Evolutionary conservation across 2,113 vertebrate species (phyloP).

Genomic region (Zingel zingel): DNA sequence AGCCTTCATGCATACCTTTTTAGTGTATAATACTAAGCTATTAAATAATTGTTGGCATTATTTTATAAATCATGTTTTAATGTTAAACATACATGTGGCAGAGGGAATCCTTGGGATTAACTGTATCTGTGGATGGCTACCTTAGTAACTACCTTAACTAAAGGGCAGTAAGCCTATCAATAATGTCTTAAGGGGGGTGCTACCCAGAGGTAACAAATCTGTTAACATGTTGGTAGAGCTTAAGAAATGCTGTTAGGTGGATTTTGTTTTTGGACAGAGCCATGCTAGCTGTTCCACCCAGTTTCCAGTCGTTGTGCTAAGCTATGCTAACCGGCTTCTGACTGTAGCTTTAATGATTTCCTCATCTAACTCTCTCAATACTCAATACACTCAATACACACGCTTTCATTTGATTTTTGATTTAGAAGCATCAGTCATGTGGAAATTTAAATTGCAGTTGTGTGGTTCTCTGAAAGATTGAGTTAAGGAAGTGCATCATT

Average conservation of each 20-base stretch:
- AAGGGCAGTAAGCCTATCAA: no score
- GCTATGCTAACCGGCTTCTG: not conserved
- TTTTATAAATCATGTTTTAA: no score
- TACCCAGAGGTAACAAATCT: not conserved
- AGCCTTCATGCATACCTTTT: no score
- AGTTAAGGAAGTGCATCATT: conserved; percentile 37
- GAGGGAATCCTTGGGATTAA: no score
- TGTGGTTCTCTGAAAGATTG: conserved; percentile 38
- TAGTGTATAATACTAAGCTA: no score
- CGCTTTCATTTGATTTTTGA: conserved; percentile 22
- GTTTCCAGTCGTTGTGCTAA: not conserved
- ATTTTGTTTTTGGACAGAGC: not conserved
- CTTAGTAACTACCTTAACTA: no score
- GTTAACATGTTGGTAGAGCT: not conserved
- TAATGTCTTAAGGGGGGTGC: no score
- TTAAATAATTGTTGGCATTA: no score
- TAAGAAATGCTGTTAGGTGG: not conserved
- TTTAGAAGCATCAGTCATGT: conserved; percentile 28
- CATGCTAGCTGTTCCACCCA: not conserved
- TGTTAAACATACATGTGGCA: no score
- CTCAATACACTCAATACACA: not conserved
- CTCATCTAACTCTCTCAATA: not conserved
- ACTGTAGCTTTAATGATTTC: not conserved
- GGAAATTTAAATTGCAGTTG: conserved; percentile 14
- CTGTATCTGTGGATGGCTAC: no score